A percentile compares a stretch with the other conserved stretches of the same genome.
phyloP scores from a whole-genome alignment of 2,113 vertebrate genomes.

The Callithrix jacchus region DNA sequence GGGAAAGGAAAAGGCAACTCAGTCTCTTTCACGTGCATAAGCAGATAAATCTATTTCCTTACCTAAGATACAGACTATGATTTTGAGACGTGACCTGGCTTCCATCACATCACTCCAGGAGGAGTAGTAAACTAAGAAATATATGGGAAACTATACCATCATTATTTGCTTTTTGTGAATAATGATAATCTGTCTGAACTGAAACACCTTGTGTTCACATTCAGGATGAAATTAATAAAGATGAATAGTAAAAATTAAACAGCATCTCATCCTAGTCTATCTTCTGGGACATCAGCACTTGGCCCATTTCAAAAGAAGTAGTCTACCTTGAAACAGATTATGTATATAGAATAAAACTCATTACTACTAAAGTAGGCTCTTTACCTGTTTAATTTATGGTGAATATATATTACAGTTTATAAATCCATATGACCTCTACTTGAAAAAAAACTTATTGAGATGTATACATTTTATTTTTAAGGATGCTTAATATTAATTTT shows the following conservation, averaged over 20 bases:
- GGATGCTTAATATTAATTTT: not conserved
- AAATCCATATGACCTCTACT: not conserved
- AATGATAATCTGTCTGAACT: not conserved
- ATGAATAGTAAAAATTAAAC: not conserved
- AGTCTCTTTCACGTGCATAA: not conserved
- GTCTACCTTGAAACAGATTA: not conserved
- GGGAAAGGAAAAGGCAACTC: not conserved
- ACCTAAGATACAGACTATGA: not conserved
- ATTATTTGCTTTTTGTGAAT: not conserved
- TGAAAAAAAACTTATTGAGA: not conserved
- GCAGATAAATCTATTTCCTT: not conserved
- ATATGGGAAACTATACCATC: not conserved
- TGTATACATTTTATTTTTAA: not conserved
- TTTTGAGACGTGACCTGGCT: not conserved
- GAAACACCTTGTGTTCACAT: not conserved
- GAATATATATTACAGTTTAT: not conserved
- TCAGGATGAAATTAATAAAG: not conserved
- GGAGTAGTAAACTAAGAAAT: not conserved
- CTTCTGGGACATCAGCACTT: not conserved
- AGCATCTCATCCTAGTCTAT: not conserved
- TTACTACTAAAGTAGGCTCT: not conserved
- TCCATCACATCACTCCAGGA: not conserved
- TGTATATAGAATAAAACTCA: not conserved
- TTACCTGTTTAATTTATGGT: not conserved
- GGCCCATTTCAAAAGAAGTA: not conserved